Conservation (phyloP, 1,140 invertebrate genomes). For the Hirudo medicinalis region DNA sequence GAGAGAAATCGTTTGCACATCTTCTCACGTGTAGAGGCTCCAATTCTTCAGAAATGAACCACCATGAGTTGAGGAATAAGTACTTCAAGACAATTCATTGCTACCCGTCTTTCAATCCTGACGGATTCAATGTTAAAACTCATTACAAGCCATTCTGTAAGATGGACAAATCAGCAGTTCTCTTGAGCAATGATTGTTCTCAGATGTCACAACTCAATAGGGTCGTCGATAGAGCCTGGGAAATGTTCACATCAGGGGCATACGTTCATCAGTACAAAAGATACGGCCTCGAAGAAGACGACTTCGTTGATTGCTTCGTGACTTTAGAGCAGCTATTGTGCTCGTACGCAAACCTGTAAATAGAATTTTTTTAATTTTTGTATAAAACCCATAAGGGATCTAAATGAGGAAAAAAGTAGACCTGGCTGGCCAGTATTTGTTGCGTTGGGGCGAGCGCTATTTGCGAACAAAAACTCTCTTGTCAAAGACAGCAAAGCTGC, state of each 20-base stretch:
- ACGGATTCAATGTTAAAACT: conserved; percentile 15
- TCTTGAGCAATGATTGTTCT: conserved; percentile 36
- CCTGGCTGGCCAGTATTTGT: neutral
- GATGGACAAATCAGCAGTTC: conserved; percentile 36
- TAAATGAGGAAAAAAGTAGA: neutral
- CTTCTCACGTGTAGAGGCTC: conserved; percentile 32
- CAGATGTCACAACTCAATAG: conserved; percentile 29
- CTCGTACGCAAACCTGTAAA: conserved; percentile 35
- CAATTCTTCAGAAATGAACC: neutral
- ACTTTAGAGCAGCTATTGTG: conserved; percentile 37
- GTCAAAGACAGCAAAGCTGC: too few relatives aligned
- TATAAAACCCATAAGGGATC: neutral
- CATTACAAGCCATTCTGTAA: conserved; percentile 32
- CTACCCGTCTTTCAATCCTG: neutral
- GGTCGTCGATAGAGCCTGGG: conserved; percentile 38
- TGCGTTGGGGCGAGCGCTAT: too few relatives aligned
- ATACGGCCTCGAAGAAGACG: conserved; percentile 36
- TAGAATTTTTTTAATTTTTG: neutral
- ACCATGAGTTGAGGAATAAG: neutral
- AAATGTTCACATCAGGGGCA: conserved; percentile 39
- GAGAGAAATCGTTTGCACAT: conserved; percentile 33
- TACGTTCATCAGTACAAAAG: conserved; percentile 40
- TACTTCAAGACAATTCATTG: neutral
- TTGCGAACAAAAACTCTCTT: too few relatives aligned
- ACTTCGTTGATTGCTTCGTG: conserved; percentile 40